Evolutionary conservation across 2,797 vertebrate genomes (phyloP).

Genomic region (Triplophysa bombifrons): DNA sequence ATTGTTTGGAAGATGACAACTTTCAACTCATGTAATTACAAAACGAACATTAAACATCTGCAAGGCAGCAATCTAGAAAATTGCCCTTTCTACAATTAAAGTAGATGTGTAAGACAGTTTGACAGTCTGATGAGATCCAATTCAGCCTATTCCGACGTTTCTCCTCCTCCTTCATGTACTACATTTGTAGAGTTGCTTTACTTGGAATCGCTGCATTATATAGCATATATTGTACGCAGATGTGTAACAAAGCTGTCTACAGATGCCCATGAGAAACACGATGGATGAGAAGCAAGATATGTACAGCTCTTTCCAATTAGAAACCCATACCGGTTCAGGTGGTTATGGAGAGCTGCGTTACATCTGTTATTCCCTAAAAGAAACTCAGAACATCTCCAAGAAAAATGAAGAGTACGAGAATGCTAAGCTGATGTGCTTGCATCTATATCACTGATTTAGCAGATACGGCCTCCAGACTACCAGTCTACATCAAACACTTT

Average conservation of each 20-base stretch:
- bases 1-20: slow-evolving; percentile 57
- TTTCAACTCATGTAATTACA: slow-evolving; percentile 60
- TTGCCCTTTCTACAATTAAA: slow-evolving; percentile 40
- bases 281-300: not conserved
- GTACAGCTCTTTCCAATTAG: not conserved
- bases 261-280: not conserved
- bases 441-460: not conserved
- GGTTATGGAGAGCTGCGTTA: not conserved
- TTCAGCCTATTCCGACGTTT: slow-evolving; percentile 14
- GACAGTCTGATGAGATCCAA: slow-evolving; percentile 28
- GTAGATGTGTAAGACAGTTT: slow-evolving; percentile 42
- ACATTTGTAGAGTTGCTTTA: slow-evolving; percentile 8
- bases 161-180: slow-evolving; percentile 7
- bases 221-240: not conserved
- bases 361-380: not conserved
- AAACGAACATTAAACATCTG: slow-evolving; percentile 65
- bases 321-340: not conserved
- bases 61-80: slow-evolving; percentile 61
- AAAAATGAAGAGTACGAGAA: not conserved
- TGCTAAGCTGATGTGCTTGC: not conserved
- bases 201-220: not conserved
- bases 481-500: not conserved
- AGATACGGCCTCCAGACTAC: not conserved
- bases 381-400: not conserved
- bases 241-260: not conserved